Percentiles rank a stretch among this genome's conserved stretches.
These are phyloP conservation scores for Octodon degus DNA, from an alignment of 2,113 vertebrate genomes.

Conservation along the genomic window DNA sequence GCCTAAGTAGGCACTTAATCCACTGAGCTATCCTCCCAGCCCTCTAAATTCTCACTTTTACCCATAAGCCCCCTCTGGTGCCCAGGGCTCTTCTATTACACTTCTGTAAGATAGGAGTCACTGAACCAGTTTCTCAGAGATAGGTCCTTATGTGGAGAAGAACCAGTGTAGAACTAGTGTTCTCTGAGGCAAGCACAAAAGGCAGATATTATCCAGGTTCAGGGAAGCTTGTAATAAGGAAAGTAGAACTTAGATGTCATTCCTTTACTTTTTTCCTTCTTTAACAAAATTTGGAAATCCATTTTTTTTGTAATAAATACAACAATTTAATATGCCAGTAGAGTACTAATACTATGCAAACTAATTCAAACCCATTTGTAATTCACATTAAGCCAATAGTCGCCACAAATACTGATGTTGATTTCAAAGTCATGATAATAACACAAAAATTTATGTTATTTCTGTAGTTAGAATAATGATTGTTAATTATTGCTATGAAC, in stretches of 20 bases:
- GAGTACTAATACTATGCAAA: not conserved
- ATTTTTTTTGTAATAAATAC: not conserved
- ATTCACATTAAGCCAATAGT: not conserved
- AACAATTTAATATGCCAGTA: not conserved
- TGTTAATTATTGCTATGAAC: not conserved
- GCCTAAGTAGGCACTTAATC: too few relatives aligned
- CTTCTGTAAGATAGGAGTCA: not conserved
- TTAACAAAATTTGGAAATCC: not conserved
- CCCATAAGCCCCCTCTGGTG: too few relatives aligned
- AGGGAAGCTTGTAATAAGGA: not conserved
- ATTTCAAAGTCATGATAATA: not conserved
- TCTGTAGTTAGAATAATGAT: not conserved
- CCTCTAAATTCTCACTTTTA: not conserved
- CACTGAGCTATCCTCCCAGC: too few relatives aligned
- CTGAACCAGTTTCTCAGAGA: too few relatives aligned
- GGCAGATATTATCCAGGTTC: not conserved
- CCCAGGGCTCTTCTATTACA: rapidly evolving
- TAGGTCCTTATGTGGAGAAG: not conserved
- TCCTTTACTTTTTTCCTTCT: not conserved
- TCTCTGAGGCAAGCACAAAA: rapidly evolving
- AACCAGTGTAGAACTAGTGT: not conserved
- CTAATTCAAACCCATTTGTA: not conserved
- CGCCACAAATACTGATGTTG: not conserved
- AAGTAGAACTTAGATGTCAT: not conserved
- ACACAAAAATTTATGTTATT: not conserved